Evolutionary conservation across 2,113 vertebrate genomes (phyloP).

Genomic region (Hippocampus comes): DNA sequence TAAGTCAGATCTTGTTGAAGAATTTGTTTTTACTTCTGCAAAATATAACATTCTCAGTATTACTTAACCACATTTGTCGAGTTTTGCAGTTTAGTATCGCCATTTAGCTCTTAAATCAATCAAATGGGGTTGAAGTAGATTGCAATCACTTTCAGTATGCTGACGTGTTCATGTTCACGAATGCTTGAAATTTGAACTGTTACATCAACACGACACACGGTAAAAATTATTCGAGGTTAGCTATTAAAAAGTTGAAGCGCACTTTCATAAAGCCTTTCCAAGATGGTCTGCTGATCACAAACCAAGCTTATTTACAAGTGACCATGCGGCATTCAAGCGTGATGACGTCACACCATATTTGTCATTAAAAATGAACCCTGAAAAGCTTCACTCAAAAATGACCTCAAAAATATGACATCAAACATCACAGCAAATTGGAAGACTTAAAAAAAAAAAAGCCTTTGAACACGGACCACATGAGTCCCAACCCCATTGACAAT

Average conservation of each 20-base stretch:
- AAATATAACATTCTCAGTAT: no score
- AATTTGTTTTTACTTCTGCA: no score
- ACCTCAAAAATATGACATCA: slow-evolving; percentile 2
- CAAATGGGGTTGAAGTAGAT: no score
- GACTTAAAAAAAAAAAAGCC: slow-evolving; percentile 1
- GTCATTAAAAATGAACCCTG: neutral
- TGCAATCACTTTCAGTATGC: no score
- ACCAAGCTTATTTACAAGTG: neutral
- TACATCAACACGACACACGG: neutral
- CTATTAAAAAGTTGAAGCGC: neutral
- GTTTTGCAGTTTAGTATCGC: no score
- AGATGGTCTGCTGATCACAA: neutral
- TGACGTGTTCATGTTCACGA: neutral
- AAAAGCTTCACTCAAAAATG: neutral
- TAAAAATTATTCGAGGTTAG: neutral
- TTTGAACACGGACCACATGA: slow-evolving; percentile 21
- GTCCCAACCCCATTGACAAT: slow-evolving; percentile 26
- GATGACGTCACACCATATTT: neutral
- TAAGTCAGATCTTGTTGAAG: no score
- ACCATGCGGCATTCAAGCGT: neutral
- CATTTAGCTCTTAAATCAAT: no score
- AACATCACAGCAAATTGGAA: slow-evolving; percentile 14
- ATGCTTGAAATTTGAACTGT: neutral
- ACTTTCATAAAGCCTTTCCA: neutral
- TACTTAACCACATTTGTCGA: no score